These are phyloP conservation scores for Acrobeloides nanus DNA, from an alignment of 2,888 invertebrate genomes.

Conservation along the genomic window DNA sequence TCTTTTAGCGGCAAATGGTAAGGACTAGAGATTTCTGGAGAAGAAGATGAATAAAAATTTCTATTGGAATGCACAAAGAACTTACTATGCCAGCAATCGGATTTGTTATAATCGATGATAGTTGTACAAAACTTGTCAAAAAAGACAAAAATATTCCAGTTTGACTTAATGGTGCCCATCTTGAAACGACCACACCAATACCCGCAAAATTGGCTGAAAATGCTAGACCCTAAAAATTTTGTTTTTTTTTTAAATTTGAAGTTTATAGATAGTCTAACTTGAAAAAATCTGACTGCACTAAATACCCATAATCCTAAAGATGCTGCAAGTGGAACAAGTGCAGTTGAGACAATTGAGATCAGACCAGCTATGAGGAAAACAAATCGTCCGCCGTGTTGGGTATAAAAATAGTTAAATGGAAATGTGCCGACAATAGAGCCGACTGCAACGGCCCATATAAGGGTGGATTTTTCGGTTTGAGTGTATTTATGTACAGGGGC, in stretches of 20 bases:
- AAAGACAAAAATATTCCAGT: slow-evolving; percentile 8
- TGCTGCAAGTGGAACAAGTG: slow-evolving; percentile 7
- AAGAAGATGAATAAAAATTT: too few relatives aligned
- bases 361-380: slow-evolving; percentile 7
- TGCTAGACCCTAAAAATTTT: slow-evolving; percentile 26
- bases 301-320: slow-evolving; percentile 8
- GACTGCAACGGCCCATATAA: slow-evolving; percentile 36
- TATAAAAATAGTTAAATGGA: slow-evolving; percentile 37
- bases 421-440: slow-evolving; percentile 39
- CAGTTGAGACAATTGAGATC: slow-evolving; percentile 15
- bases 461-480: slow-evolving; percentile 25
- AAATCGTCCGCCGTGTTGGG: slow-evolving; percentile 34
- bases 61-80: too few relatives aligned
- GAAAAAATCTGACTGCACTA: slow-evolving; percentile 9
- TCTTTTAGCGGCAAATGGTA: too few relatives aligned
- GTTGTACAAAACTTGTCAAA: too few relatives aligned
- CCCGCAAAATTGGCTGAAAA: slow-evolving; percentile 36
- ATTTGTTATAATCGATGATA: too few relatives aligned
- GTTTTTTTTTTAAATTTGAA: too few relatives aligned
- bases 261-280: too few relatives aligned
- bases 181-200: slow-evolving; percentile 26
- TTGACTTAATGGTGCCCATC: slow-evolving; percentile 10
- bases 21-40: too few relatives aligned
- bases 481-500: slow-evolving; percentile 19
- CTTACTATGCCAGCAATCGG: too few relatives aligned